Evolutionary conservation across 2,113 vertebrate species (phyloP).

Genomic region (Cottus gobio): DNA sequence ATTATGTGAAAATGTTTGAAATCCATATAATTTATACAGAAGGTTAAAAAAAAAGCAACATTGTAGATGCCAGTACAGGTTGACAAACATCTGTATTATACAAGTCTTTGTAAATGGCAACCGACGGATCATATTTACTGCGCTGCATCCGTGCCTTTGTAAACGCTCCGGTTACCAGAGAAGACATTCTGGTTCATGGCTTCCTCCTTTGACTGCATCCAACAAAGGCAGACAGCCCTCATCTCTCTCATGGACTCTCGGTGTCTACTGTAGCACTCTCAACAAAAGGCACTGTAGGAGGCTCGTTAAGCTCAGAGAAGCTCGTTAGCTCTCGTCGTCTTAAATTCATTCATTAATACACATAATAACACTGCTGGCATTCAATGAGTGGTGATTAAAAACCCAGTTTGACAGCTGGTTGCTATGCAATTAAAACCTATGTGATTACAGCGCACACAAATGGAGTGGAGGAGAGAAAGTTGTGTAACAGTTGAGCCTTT

Average conservation of each 20-base stretch:
- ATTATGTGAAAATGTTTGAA: not conserved
- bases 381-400: conserved; percentile 77
- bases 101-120: not conserved
- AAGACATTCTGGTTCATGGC: conserved; percentile 23
- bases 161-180: conserved; percentile 7
- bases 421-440: conserved; percentile 72
- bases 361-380: conserved; percentile 71
- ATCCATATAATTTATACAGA: not conserved
- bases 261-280: conserved; percentile 29
- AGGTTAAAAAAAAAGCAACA: not conserved
- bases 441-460: conserved; percentile 40
- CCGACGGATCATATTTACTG: not conserved
- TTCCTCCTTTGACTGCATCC: conserved; percentile 38
- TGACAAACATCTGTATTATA: not conserved
- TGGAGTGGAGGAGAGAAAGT: conserved; percentile 26
- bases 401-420: conserved; percentile 72
- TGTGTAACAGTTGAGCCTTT: conserved; percentile 18
- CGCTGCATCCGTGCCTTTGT: conserved; percentile 1
- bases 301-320: conserved; percentile 54
- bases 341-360: conserved; percentile 78
- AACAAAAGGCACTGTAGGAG: conserved; percentile 44
- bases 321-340: conserved; percentile 70
- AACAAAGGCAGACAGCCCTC: conserved; percentile 29
- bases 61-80: not conserved
- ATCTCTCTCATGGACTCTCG: conserved; percentile 30